Evolutionary conservation across 2,888 invertebrate genomes (phyloP), one percentile per base, ranked within the genome.

Genomic region (Eurytoma californica): DNA sequence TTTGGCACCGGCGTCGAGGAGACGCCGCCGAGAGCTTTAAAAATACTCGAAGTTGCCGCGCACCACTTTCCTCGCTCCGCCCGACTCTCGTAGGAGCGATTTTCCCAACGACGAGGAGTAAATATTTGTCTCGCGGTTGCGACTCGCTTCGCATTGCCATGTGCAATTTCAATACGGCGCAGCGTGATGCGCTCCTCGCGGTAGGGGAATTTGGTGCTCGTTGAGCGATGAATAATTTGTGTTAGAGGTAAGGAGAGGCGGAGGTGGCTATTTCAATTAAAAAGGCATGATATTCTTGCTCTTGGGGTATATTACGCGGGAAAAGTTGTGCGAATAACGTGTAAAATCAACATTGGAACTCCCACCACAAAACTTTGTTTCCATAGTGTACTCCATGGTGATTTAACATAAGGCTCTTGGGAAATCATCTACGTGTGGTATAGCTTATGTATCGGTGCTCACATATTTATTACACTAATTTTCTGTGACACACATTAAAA

Each of bases 21-120:
- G 24, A n/a, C 60, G n/a, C 49, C 39, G 30, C 30, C 49, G 63
- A 63, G 72, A 63, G 72, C 63, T 72, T 72, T 72, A 63, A 72
- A 72, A 72, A 72, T 72, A 72, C 72, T 63, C 49, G 30, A 60
- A 55, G 49, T 49, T 2, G 24, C 47, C 18, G 18, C 24, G 51
- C 51, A 0, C 24, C 12, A 9, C 47, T 47, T 65, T 13, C 3
- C n/a, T 39, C 28, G 28, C n/a, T 12, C n/a, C 13, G 13, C 12
- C 16, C 39, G 39, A 67, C 53, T 53, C 0, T 53, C 53, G 16
- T 1, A 39, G 39, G 39, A 39, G 39, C 39, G 39, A 39, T 39
- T 39, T 39, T 39, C 9, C 9, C 39, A 1, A 39, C 39, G 39
- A 39, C 39, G 39, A 7, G 39, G 39, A 9, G 39, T 39, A 39